Percentiles rank a stretch among this genome's conserved stretches.
Evolutionary conservation across 2,797 vertebrate genomes (phyloP).

Genomic region (Chiloscyllium punctatum): DNA sequence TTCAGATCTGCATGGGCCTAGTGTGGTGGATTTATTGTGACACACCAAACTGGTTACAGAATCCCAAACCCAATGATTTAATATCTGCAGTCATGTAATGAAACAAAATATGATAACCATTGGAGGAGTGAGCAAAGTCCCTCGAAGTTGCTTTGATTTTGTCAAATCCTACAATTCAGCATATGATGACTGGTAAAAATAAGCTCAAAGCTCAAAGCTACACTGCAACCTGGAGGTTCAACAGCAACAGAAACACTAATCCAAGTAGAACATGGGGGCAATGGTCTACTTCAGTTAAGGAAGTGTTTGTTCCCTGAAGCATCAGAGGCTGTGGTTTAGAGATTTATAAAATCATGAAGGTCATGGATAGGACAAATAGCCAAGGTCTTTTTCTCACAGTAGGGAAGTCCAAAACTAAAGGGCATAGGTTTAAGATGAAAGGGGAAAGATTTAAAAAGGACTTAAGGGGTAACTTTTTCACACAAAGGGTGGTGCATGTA

Average conservation of each 20-base stretch:
- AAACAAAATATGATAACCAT: background rate
- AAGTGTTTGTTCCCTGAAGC: no score
- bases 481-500: no score
- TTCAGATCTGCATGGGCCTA: slow-evolving; percentile 54
- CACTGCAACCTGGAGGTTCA: no score
- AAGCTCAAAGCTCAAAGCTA: background rate
- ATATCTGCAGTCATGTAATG: background rate
- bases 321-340: no score
- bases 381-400: no score
- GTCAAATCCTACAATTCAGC: background rate
- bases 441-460: no score
- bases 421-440: no score
- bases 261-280: background rate
- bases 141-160: background rate
- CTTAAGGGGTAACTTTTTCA: no score
- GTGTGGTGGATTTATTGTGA: slow-evolving; percentile 51
- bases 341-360: no score
- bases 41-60: slow-evolving; percentile 43
- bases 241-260: background rate
- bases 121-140: background rate
- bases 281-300: background rate
- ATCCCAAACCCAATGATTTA: background rate
- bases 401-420: no score
- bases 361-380: no score
- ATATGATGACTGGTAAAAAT: background rate